Evolutionary conservation across 2,113 vertebrate species (phyloP).

Genomic region (Psilopsiagon aymara): DNA sequence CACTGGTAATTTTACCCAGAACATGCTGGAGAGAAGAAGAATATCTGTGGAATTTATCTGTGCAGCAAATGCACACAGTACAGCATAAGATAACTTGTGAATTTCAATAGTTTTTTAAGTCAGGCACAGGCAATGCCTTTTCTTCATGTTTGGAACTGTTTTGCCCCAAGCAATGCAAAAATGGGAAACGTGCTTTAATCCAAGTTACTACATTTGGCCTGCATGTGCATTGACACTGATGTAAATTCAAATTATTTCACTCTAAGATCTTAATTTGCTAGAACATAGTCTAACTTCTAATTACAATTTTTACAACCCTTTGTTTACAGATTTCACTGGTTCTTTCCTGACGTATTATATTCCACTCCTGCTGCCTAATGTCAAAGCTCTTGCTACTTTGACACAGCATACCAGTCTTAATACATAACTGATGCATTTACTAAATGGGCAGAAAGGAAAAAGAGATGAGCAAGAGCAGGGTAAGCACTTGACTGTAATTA

Average conservation of each 20-base stretch:
- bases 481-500: slow-evolving; percentile 39
- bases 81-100: background rate
- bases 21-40: background rate
- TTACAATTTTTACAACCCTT: background rate
- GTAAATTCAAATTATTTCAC: background rate
- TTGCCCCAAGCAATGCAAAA: background rate
- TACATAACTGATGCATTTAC: slow-evolving; percentile 26
- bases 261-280: background rate
- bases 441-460: slow-evolving; percentile 35
- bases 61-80: background rate
- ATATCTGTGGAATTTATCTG: background rate
- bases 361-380: background rate
- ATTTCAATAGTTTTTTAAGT: background rate
- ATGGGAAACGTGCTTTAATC: background rate
- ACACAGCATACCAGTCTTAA: slow-evolving; percentile 31
- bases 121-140: background rate
- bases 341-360: background rate
- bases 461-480: slow-evolving; percentile 16
- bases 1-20: background rate
- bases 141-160: background rate
- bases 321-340: background rate
- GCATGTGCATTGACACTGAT: background rate
- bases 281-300: background rate
- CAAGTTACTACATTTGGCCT: background rate
- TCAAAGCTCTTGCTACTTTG: slow-evolving; percentile 28